Evolutionary conservation across 2,888 invertebrate genomes (phyloP).

Genomic region (Apotomis betuletana): DNA sequence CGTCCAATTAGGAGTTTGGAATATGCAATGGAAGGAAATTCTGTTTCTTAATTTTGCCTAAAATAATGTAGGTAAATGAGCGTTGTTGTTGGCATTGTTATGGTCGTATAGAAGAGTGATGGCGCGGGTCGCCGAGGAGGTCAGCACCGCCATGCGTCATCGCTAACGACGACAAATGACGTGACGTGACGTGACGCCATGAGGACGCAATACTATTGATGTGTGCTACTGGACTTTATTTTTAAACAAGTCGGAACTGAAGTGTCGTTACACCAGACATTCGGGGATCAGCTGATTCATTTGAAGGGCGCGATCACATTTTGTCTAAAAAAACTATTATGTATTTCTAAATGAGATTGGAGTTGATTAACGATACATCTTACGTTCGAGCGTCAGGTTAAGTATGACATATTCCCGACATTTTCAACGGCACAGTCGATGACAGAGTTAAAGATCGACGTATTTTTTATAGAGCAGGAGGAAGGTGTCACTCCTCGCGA

Average conservation of each 20-base stretch:
- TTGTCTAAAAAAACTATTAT: neutral
- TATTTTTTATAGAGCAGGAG: slow-evolving; percentile 75
- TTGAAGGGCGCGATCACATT: slow-evolving; percentile 2
- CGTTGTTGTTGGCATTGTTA: slow-evolving; percentile 43
- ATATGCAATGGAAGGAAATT: slow-evolving; percentile 17
- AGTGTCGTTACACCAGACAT: slow-evolving; percentile 28
- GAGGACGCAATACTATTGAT: slow-evolving; percentile 31
- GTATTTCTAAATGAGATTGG: neutral
- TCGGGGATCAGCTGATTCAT: slow-evolving; percentile 26
- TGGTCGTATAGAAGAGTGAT: slow-evolving; percentile 74
- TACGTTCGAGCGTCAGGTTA: neutral
- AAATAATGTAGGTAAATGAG: slow-evolving; percentile 27
- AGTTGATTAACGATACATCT: neutral
- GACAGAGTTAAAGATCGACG: slow-evolving; percentile 55
- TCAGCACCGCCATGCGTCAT: slow-evolving; percentile 80
- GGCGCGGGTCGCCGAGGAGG: slow-evolving; percentile 72
- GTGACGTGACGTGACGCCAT: slow-evolving; percentile 59
- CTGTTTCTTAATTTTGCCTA: slow-evolving; percentile 3
- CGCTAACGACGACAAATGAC: slow-evolving; percentile 83
- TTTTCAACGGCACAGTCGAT: slow-evolving; percentile 45
- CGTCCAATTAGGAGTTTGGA: slow-evolving; percentile 20
- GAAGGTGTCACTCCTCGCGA: slow-evolving; percentile 77
- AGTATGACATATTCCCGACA: slow-evolving; percentile 22
- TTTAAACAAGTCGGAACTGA: slow-evolving; percentile 32
- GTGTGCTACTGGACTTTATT: slow-evolving; percentile 35